phyloP scores from a whole-genome alignment of 92 coral and sea anemone species.

The Chrysogorgia sp. region DNA sequence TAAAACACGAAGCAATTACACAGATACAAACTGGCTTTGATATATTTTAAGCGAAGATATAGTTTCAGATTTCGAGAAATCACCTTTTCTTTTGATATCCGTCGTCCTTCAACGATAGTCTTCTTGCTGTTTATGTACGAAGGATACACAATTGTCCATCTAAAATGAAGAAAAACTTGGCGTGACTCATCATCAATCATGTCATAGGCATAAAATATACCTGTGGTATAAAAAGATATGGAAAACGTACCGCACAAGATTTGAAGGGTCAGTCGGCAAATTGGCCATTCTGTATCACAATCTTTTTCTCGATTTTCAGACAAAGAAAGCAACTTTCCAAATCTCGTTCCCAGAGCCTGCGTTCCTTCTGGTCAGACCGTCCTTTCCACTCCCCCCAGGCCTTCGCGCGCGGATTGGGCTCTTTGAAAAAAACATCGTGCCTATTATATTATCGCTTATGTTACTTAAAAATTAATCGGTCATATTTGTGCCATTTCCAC shows the following conservation, averaged over 20 bases:
- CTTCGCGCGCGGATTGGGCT: too few species aligned
- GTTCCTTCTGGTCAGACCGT: too few species aligned
- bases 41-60: too few species aligned
- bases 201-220: neutral
- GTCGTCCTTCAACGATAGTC: slow-evolving; percentile 89
- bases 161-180: slow-evolving; percentile 10
- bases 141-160: slow-evolving; percentile 95
- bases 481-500: too few species aligned
- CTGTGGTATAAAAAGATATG: neutral
- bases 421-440: too few species aligned
- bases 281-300: slow-evolving; percentile 70
- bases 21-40: neutral
- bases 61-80: too few species aligned
- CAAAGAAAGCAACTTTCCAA: too few species aligned
- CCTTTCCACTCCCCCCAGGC: too few species aligned
- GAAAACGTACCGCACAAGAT: slow-evolving; percentile 73
- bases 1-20: too few species aligned
- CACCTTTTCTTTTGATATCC: slow-evolving; percentile 89
- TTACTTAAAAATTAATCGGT: too few species aligned
- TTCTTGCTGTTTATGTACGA: slow-evolving; percentile 85
- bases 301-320: neutral
- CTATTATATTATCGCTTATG: too few species aligned
- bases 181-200: neutral
- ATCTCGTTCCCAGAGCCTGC: too few species aligned
- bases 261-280: slow-evolving; percentile 77